phyloP scores from a whole-genome alignment of 2,888 invertebrate species.

The Catocala nupta region DNA sequence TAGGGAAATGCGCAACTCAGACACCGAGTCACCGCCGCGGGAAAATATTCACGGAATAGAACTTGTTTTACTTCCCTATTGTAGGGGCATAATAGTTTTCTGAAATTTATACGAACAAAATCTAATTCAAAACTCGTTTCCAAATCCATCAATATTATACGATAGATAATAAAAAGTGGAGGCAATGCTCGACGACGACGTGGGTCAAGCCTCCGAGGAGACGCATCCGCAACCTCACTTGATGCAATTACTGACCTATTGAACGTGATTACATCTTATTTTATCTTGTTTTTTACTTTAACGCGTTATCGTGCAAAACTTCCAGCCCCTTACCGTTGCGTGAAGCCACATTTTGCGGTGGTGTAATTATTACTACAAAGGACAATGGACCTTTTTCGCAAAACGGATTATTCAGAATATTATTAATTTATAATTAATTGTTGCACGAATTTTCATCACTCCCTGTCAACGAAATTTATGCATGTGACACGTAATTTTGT shows the following conservation, averaged over 20 bases:
- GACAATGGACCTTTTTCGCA: neutral
- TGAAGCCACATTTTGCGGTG: neutral
- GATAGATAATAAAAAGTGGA: conserved; percentile 54
- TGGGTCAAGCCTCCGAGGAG: conserved; percentile 51
- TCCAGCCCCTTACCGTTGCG: too few relatives aligned
- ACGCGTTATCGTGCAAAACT: conserved; percentile 10
- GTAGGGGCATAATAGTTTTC: conserved; percentile 22
- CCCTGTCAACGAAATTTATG: neutral
- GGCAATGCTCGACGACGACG: conserved; percentile 31
- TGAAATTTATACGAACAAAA: conserved; percentile 38
- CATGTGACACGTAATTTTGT: neutral
- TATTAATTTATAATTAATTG: conserved; percentile 4
- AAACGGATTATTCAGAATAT: neutral
- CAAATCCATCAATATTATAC: conserved; percentile 59
- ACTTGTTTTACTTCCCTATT: conserved; percentile 27
- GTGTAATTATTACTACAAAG: neutral
- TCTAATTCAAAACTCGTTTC: conserved; percentile 58
- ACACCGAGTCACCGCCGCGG: conserved; percentile 22
- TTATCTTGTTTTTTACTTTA: conserved; percentile 50
- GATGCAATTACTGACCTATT: conserved; percentile 56
- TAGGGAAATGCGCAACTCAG: conserved; percentile 24
- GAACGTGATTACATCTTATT: conserved; percentile 53
- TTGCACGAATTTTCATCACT: conserved; percentile 1
- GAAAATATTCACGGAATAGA: conserved; percentile 31
- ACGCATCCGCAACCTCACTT: conserved; percentile 47